Conservation (phyloP, 2,888 invertebrate species). For the Megaustenia siamemsis region DNA sequence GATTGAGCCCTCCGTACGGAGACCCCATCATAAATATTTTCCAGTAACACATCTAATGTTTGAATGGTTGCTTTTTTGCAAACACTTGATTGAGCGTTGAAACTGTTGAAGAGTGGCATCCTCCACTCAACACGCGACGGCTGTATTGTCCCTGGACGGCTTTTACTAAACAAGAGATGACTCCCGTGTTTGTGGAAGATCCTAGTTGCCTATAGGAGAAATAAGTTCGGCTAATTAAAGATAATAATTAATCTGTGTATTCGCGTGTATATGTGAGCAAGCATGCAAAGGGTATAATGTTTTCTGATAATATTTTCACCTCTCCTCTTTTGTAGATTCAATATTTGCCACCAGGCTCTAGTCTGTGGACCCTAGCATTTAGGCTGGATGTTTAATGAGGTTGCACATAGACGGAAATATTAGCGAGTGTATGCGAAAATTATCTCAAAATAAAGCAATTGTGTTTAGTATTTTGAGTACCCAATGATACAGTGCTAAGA, state of each 20-base stretch:
- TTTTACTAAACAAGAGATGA: neutral
- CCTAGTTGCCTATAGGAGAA: neutral
- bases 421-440: neutral
- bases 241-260: neutral
- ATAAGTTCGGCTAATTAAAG: neutral
- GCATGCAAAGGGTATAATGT: neutral
- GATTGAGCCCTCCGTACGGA: neutral
- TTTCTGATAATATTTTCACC: constrained; percentile 1
- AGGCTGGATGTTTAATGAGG: neutral
- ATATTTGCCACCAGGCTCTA: neutral
- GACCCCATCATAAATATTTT: neutral
- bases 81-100: neutral
- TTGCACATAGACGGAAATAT: neutral
- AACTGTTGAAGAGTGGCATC: neutral
- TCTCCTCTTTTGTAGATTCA: neutral
- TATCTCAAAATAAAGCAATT: neutral
- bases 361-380: neutral
- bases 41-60: neutral
- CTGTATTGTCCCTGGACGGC: neutral
- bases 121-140: neutral
- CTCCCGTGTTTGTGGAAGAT: neutral
- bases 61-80: neutral
- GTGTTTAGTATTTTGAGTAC: neutral
- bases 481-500: too few species aligned
- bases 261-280: neutral